These are phyloP conservation scores for Ariopsis seemanni DNA, from an alignment of 2,113 vertebrate species.

Conservation along the genomic window DNA sequence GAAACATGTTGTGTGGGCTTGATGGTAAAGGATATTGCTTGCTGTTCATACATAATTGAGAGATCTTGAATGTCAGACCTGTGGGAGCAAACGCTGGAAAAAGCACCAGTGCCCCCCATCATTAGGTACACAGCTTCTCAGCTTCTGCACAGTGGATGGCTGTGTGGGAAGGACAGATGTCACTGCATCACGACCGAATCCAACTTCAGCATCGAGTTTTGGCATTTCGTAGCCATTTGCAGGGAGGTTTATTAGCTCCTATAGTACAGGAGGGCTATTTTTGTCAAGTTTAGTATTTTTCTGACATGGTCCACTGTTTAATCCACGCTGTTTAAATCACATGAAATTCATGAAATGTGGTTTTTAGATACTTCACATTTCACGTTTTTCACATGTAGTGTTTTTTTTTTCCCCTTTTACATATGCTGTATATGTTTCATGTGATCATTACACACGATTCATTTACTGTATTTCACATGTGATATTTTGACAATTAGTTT, in stretches of 20 bases:
- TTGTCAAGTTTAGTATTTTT: not conserved
- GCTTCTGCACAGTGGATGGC: conserved; percentile 40
- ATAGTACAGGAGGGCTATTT: not conserved
- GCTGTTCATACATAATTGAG: conserved; percentile 84
- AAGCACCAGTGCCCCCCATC: conserved; percentile 72
- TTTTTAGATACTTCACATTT: not conserved
- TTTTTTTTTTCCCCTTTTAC: not conserved
- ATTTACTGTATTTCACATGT: not conserved
- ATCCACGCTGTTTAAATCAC: not conserved
- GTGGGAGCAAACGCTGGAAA: conserved; percentile 76
- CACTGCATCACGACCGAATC: conserved; percentile 30
- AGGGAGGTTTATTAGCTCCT: not conserved
- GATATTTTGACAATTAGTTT: not conserved
- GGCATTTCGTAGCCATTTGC: conserved; percentile 16
- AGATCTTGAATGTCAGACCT: conserved; percentile 82
- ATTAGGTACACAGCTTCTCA: conserved; percentile 54
- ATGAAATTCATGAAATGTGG: not conserved
- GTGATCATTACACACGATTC: not conserved
- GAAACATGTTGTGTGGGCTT: conserved; percentile 80
- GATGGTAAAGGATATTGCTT: conserved; percentile 83
- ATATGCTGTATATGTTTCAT: not conserved
- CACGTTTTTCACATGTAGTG: not conserved
- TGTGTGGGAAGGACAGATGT: conserved; percentile 50
- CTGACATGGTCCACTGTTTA: not conserved
- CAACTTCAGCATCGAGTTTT: conserved; percentile 22